Evolutionary conservation across 2,113 vertebrate genomes (phyloP).

Genomic region (Cnemophilus loriae): DNA sequence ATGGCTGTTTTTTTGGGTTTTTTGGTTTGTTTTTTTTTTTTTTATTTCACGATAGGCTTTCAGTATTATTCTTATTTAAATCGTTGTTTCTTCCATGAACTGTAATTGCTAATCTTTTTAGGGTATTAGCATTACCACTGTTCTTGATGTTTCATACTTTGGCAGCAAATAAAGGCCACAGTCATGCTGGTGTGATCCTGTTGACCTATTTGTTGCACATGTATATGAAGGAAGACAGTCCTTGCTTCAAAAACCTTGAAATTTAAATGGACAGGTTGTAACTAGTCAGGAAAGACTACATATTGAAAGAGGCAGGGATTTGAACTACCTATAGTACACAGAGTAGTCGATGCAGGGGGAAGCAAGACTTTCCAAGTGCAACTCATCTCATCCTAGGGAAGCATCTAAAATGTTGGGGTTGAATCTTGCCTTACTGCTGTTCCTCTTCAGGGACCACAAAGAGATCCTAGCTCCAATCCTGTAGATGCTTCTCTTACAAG

Average conservation of each 20-base stretch:
- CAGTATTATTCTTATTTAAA: neutral
- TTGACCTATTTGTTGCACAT: neutral
- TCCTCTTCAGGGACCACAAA: neutral
- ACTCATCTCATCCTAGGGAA: neutral
- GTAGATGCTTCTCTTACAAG: neutral
- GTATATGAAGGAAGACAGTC: neutral
- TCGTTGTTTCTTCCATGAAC: neutral
- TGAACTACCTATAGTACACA: neutral
- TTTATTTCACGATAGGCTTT: neutral
- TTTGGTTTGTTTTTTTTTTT: neutral
- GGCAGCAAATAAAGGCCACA: neutral
- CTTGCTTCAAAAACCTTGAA: neutral
- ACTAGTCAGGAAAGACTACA: neutral
- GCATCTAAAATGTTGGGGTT: neutral
- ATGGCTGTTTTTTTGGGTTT: neutral
- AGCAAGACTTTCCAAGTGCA: neutral
- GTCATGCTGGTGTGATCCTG: neutral
- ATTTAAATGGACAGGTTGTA: neutral
- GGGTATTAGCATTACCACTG: neutral
- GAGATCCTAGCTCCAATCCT: neutral
- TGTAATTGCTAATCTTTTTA: neutral
- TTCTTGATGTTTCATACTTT: neutral
- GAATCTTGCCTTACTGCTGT: neutral
- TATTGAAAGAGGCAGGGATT: neutral
- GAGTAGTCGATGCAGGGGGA: neutral